Evolutionary conservation across 1,140 invertebrate genomes (phyloP).

Genomic region (Eriosoma lanigerum): DNA sequence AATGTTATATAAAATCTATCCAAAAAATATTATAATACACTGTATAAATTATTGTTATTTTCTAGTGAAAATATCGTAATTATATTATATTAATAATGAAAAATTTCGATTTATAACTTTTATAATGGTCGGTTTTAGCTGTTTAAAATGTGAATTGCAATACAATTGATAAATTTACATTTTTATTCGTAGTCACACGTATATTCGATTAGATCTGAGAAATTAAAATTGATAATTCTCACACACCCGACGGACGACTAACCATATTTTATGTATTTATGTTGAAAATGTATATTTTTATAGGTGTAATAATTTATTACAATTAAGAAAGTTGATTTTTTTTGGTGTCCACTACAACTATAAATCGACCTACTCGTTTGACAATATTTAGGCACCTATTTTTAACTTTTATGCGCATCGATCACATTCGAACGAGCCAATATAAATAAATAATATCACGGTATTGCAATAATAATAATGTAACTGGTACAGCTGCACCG

Average conservation of each 20-base stretch:
- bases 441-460: neutral
- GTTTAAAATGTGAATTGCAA: neutral
- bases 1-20: neutral
- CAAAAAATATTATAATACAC: neutral
- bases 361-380: neutral
- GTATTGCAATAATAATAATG: neutral
- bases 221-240: neutral
- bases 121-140: neutral
- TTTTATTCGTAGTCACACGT: neutral
- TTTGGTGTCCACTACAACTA: neutral
- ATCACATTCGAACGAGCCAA: neutral
- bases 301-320: neutral
- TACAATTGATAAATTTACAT: slow-evolving; percentile 1
- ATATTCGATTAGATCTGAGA: neutral
- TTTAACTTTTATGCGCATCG: neutral
- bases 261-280: neutral
- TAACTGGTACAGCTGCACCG: neutral
- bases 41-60: neutral
- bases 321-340: slow-evolving; percentile 20
- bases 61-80: neutral
- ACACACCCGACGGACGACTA: neutral
- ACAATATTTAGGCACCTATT: neutral
- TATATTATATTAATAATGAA: neutral
- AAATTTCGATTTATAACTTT: neutral
- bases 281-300: neutral